Conservation (phyloP, 1,140 invertebrate genomes). For the Stegodyphus mimosarum region DNA sequence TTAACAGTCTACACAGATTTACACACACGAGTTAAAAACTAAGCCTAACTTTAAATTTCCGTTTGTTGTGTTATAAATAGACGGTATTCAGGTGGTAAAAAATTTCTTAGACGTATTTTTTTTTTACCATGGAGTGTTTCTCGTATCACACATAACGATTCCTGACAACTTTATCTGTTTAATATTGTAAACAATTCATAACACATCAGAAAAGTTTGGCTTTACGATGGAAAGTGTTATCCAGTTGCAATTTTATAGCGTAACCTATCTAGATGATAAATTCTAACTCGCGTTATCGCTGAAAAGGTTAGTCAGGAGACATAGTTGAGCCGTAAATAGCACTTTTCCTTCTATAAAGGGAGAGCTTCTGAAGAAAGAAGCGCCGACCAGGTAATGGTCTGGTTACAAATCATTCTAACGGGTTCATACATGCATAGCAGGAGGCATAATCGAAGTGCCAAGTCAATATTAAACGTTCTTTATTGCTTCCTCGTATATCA, state of each 20-base stretch:
- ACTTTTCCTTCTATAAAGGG: slow-evolving; percentile 15
- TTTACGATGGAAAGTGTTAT: too few relatives aligned
- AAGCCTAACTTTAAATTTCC: too few relatives aligned
- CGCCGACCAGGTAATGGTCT: slow-evolving; percentile 34
- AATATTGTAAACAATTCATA: too few relatives aligned
- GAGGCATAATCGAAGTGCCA: slow-evolving; percentile 45
- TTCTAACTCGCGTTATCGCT: slow-evolving; percentile 27
- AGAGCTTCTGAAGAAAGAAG: slow-evolving; percentile 15
- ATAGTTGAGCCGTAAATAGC: slow-evolving; percentile 28
- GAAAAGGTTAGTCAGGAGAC: slow-evolving; percentile 25
- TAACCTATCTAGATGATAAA: slow-evolving; percentile 29
- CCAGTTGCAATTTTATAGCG: slow-evolving; percentile 11
- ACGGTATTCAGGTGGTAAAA: too few relatives aligned
- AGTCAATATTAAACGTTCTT: slow-evolving; percentile 52
- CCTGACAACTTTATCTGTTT: too few relatives aligned
- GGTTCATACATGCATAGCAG: slow-evolving; percentile 25
- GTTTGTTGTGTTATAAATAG: too few relatives aligned
- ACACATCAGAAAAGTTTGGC: too few relatives aligned
- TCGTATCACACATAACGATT: too few relatives aligned
- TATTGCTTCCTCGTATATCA: slow-evolving; percentile 46
- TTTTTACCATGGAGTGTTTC: too few relatives aligned
- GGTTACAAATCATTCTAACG: slow-evolving; percentile 50
- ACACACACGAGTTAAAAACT: too few relatives aligned
- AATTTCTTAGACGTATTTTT: too few relatives aligned
- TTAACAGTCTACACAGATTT: too few relatives aligned